Evolutionary conservation across 2,888 invertebrate genomes (phyloP).

Genomic region (Graphium colonna): DNA sequence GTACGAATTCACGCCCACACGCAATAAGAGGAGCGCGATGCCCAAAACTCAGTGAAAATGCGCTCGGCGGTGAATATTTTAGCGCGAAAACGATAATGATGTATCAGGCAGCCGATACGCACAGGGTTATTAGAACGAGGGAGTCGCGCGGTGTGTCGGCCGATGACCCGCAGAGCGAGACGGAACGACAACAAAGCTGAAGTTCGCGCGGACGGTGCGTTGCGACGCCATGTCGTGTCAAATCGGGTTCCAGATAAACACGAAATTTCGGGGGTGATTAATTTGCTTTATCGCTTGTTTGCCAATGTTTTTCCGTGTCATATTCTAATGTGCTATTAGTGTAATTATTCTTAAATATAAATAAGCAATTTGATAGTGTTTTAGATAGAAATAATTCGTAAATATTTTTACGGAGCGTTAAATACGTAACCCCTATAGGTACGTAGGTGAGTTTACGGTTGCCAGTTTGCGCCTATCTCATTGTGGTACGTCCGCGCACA

Average conservation of each 20-base stretch:
- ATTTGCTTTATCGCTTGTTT: not conserved
- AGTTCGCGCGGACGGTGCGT: constrained; percentile 56
- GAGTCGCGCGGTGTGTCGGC: constrained; percentile 60
- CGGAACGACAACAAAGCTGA: constrained; percentile 75
- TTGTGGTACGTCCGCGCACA: constrained; percentile 24
- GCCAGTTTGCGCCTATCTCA: constrained; percentile 15
- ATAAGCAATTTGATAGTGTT: not conserved
- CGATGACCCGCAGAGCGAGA: constrained; percentile 75
- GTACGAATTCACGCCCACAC: constrained; percentile 51
- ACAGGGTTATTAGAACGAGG: constrained; percentile 71
- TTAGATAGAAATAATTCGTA: not conserved
- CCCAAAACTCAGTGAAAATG: constrained; percentile 14
- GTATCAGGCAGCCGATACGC: constrained; percentile 47
- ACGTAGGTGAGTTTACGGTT: not conserved
- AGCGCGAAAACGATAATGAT: constrained; percentile 44
- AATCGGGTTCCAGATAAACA: constrained; percentile 15
- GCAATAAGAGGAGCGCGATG: constrained; percentile 21
- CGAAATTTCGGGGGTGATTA: constrained; percentile 17
- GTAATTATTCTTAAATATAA: too few species aligned
- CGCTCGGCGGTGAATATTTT: constrained; percentile 29
- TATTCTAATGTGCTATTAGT: not conserved
- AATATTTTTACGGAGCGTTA: not conserved
- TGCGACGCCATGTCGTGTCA: constrained; percentile 25
- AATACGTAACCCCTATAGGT: too few species aligned
- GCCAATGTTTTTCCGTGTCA: not conserved